These are phyloP conservation scores for Rhingia rostrata DNA, from an alignment of 2,888 invertebrate species.

Conservation along the genomic window DNA sequence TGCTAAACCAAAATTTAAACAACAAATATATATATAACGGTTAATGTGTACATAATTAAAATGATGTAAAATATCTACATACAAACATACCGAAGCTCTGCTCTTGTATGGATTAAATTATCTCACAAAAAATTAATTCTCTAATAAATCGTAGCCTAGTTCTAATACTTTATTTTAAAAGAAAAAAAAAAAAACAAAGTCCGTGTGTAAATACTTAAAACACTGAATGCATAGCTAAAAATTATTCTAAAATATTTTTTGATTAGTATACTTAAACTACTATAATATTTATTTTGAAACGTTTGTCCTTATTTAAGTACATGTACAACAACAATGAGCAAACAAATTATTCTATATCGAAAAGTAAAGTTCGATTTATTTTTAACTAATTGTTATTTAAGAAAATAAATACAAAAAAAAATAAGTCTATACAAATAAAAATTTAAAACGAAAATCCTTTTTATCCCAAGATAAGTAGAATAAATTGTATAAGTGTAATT, in stretches of 20 bases:
- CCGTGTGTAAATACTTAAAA: slow-evolving; percentile 57
- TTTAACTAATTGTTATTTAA: slow-evolving; percentile 54
- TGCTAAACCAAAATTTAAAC: slow-evolving; percentile 70
- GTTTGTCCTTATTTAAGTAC: slow-evolving; percentile 54
- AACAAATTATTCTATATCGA: slow-evolving; percentile 13
- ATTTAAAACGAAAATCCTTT: slow-evolving; percentile 20
- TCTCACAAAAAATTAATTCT: slow-evolving; percentile 45
- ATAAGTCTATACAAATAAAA: slow-evolving; percentile 3
- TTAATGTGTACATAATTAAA: slow-evolving; percentile 54
- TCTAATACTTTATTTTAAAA: slow-evolving; percentile 39
- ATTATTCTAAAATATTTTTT: slow-evolving; percentile 31
- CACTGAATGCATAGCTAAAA: slow-evolving; percentile 47
- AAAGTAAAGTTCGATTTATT: slow-evolving; percentile 34
- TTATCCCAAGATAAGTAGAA: slow-evolving; percentile 60
- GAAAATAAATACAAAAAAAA: slow-evolving; percentile 32
- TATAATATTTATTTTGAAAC: slow-evolving; percentile 62
- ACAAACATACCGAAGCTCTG: slow-evolving; percentile 34
- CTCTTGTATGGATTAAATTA: slow-evolving; percentile 43
- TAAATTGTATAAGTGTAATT: slow-evolving; percentile 71
- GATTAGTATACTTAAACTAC: slow-evolving; percentile 49
- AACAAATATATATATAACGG: slow-evolving; percentile 35
- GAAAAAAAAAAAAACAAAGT: slow-evolving; percentile 25
- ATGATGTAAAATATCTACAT: slow-evolving; percentile 50
- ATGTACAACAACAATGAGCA: slow-evolving; percentile 25
- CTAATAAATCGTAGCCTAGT: slow-evolving; percentile 38